These are phyloP conservation scores for Meiosimyza platycephala DNA, from an alignment of 2,888 invertebrate genomes.

Conservation along the genomic window DNA sequence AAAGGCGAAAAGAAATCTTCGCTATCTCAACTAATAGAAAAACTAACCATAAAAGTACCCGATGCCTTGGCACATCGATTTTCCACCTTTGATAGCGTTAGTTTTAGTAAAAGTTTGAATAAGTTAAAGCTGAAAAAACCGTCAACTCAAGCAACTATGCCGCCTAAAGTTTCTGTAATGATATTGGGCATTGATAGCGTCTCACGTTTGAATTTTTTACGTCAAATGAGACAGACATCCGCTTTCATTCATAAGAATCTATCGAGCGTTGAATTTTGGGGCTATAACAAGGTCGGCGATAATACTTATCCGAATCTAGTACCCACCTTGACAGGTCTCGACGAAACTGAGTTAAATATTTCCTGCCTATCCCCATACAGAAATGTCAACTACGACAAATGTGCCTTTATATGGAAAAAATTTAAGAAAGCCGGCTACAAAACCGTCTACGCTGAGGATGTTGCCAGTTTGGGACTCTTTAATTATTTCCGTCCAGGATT, in stretches of 20 bases:
- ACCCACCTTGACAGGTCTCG: constrained; percentile 81
- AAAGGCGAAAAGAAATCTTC: constrained; percentile 56
- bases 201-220: constrained; percentile 85
- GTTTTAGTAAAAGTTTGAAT: constrained; percentile 41
- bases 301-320: constrained; percentile 93
- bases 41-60: not conserved
- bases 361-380: constrained; percentile 73
- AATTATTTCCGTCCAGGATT: constrained; percentile 85
- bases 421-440: constrained; percentile 78
- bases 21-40: not conserved
- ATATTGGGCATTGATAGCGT: constrained; percentile 87
- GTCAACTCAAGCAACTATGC: not conserved
- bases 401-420: constrained; percentile 87
- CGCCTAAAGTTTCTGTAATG: constrained; percentile 73
- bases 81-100: constrained; percentile 30
- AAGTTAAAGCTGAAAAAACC: constrained; percentile 12
- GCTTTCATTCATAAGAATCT: constrained; percentile 69
- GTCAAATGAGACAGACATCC: constrained; percentile 83
- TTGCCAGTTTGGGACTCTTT: constrained; percentile 81
- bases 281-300: constrained; percentile 94
- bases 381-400: constrained; percentile 77
- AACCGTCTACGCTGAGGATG: constrained; percentile 88
- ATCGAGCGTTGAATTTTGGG: constrained; percentile 77
- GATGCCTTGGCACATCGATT: not conserved
- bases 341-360: constrained; percentile 73